Conservation (phyloP, 2,888 invertebrate genomes). For the Polymixis flavicincta region DNA sequence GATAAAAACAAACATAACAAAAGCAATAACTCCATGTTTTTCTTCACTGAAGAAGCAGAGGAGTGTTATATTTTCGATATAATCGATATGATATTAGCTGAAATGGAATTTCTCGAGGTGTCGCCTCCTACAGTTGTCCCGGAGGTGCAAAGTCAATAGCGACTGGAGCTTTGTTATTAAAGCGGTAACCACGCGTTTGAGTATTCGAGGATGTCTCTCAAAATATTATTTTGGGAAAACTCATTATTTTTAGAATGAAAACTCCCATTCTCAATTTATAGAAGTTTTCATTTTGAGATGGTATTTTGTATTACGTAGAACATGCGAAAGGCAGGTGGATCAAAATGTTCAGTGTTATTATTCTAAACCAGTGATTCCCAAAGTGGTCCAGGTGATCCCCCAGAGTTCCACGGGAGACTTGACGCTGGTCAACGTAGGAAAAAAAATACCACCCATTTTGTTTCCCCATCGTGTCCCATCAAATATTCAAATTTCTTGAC, state of each 20-base stretch:
- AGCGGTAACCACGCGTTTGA: slow-evolving; percentile 33
- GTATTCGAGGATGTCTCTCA: background rate
- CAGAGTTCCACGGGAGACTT: no score
- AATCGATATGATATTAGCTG: slow-evolving; percentile 63
- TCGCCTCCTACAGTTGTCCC: slow-evolving; percentile 58
- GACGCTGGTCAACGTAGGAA: no score
- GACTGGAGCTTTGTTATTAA: slow-evolving; percentile 60
- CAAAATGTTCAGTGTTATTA: background rate
- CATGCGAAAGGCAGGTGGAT: background rate
- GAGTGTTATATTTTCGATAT: slow-evolving; percentile 55
- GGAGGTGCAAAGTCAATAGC: slow-evolving; percentile 67
- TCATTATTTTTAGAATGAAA: background rate
- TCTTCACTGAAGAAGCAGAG: slow-evolving; percentile 11
- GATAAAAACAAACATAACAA: slow-evolving; percentile 16
- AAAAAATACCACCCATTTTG: no score
- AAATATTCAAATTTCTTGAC: no score
- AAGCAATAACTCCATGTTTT: slow-evolving; percentile 49
- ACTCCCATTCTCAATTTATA: no score
- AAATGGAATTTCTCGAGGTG: slow-evolving; percentile 65
- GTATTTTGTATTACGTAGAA: background rate
- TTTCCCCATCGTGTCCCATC: no score
- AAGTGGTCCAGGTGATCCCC: no score
- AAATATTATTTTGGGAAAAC: background rate
- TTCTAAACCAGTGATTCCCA: no score
- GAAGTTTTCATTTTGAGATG: no score